Evolutionary conservation across 2,797 vertebrate species (phyloP), one percentile per base, ranked within the genome.

Genomic region (Moxostoma hubbsi): DNA sequence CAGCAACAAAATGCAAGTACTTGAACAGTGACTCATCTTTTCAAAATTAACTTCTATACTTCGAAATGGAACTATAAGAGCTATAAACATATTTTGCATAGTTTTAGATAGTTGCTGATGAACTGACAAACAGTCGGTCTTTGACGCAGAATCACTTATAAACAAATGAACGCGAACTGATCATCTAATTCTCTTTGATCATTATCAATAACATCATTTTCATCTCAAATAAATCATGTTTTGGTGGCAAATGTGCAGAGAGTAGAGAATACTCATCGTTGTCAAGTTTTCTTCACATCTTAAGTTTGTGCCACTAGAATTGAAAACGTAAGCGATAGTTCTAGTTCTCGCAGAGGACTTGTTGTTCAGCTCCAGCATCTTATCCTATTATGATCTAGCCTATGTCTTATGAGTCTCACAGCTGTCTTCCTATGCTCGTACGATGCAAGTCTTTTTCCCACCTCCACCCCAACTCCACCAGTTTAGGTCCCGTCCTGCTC

Each of bases 11-110:
- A 53, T 24, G 9, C 43, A 68, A 54, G 45, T 79, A 55, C 75
- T 67, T 53, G 74, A 81, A 81, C 54, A 72, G 70, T 79, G 80
- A 82, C 36, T 73, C 73, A 66, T 53, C 61, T 78, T 80, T 73
- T 75, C 63, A 43, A 50, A 75, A 72, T 75, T 53, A 66, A 65
- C 66, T 67, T 53, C 24, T 62, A 55, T 66, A 16, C 24, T 71
- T 62, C 50, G 12, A 69, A 63, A 68, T 64, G 50, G 49, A 57
- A 36, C 47, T 55, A 18, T 36, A 73, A 85, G 50, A 47, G 65
- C 64, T 70, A 67, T 85, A 72, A 57, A 84, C 15, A 45, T 57
- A 75, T 55, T 64, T 79, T 49, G n/a, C n/a, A n/a, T n/a, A n/a
- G n/a, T n/a, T n/a, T n/a, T n/a, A n/a, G n/a, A n/a, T n/a, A n/a